Conservation (phyloP, 2,113 vertebrate genomes). For the Ptilonorhynchus violaceus region DNA sequence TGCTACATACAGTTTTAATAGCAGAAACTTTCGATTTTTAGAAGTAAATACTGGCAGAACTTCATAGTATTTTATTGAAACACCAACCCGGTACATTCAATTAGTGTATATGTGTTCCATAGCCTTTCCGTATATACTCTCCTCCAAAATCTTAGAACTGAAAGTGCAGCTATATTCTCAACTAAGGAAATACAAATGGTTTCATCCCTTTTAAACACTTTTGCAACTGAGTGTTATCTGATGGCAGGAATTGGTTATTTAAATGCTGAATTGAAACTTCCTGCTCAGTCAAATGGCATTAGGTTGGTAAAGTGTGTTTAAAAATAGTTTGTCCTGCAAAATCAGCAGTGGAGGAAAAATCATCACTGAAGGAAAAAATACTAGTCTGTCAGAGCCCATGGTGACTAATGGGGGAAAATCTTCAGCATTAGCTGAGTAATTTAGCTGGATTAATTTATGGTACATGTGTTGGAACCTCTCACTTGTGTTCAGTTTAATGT, state of each 20-base stretch:
- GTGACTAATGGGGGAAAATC: neutral
- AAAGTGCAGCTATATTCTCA: neutral
- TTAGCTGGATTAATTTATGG: neutral
- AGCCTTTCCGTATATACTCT: neutral
- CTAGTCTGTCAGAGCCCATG: neutral
- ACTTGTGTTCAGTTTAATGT: neutral
- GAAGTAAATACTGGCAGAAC: neutral
- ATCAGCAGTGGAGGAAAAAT: neutral
- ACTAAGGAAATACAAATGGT: neutral
- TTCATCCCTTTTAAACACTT: neutral
- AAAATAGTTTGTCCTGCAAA: neutral
- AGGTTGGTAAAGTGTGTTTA: neutral
- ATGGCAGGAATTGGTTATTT: neutral
- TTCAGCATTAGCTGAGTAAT: neutral
- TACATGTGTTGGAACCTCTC: neutral
- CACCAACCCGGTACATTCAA: neutral
- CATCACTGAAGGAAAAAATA: neutral
- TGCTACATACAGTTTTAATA: neutral
- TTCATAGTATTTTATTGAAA: neutral
- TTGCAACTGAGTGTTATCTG: neutral
- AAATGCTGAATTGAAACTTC: neutral
- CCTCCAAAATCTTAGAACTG: neutral
- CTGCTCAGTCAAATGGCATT: neutral
- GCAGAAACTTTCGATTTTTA: neutral
- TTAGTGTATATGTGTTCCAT: neutral